Percentiles rank a stretch among this genome's conserved stretches.
Conservation (phyloP, 2,113 vertebrate genomes). For the Hepsetus odoe region DNA sequence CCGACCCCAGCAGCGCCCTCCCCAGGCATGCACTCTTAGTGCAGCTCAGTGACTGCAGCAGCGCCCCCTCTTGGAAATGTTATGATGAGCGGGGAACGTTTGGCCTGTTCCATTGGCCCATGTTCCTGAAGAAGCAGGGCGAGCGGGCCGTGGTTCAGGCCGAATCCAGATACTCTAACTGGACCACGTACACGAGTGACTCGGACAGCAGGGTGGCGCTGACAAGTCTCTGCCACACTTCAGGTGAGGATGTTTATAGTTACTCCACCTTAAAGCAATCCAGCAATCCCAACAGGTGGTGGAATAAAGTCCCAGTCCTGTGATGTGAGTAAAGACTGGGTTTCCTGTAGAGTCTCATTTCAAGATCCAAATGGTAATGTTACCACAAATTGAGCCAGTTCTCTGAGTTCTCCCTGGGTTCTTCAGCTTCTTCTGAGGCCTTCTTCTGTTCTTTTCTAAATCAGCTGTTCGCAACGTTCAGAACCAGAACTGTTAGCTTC, state of each 20-base stretch:
- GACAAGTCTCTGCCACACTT: conserved; percentile 74
- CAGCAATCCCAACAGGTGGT: too few species aligned
- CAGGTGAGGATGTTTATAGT: conserved; percentile 81
- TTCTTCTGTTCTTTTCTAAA: too few species aligned
- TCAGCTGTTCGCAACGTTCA: too few species aligned
- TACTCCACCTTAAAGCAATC: too few species aligned
- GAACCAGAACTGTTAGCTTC: too few species aligned
- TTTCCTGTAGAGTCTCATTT: too few species aligned
- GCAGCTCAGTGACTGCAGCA: conserved; percentile 64
- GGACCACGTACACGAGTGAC: conserved; percentile 78
- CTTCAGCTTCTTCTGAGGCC: too few species aligned
- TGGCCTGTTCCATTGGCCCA: conserved; percentile 73
- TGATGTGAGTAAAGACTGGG: too few species aligned
- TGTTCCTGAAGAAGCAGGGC: conserved; percentile 84
- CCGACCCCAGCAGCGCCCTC: conserved; percentile 61
- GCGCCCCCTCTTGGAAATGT: conserved; percentile 83
- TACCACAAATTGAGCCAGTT: too few species aligned
- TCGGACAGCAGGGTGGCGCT: conserved; percentile 63
- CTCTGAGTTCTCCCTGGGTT: too few species aligned
- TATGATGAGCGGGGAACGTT: conserved; percentile 71
- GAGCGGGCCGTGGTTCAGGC: conserved; percentile 72
- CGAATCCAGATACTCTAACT: conserved; percentile 76
- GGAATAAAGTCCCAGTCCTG: too few species aligned
- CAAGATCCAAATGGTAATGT: too few species aligned
- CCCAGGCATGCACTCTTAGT: conserved; percentile 68